A percentile compares a stretch with the other conserved stretches of the same genome.
phyloP scores from a whole-genome alignment of 2,113 vertebrate genomes.

The Ascaphus truei region DNA sequence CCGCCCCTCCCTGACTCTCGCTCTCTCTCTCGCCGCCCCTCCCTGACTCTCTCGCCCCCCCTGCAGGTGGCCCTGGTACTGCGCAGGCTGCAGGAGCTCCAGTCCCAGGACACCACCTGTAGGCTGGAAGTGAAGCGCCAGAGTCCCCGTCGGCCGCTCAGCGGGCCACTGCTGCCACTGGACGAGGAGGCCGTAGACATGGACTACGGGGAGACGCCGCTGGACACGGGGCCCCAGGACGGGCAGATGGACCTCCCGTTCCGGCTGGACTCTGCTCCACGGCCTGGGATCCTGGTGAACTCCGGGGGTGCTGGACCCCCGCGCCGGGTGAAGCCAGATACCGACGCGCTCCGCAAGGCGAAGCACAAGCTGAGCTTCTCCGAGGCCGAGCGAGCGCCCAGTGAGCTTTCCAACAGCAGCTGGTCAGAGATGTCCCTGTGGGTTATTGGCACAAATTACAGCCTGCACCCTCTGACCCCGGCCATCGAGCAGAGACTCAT shows the following conservation, averaged over 20 bases:
- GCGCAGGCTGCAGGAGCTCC: conserved; percentile 84
- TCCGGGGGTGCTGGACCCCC: conserved; percentile 53
- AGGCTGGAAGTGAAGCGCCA: conserved; percentile 83
- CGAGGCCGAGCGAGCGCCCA: conserved; percentile 83
- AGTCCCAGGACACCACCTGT: conserved; percentile 78
- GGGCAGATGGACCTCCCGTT: conserved; percentile 79
- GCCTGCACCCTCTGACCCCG: conserved; percentile 87
- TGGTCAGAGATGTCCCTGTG: conserved; percentile 98
- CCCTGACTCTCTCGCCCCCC: too few relatives aligned
- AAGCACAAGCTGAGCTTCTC: conserved; percentile 91
- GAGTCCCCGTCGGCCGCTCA: conserved; percentile 77
- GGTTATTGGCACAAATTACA: conserved; percentile 97
- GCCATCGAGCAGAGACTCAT: conserved; percentile 95
- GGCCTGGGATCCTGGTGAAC: conserved; percentile 72
- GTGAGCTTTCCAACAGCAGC: conserved; percentile 97
- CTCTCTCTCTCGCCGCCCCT: neutral
- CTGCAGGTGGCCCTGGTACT: conserved; percentile 90
- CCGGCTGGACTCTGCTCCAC: conserved; percentile 74
- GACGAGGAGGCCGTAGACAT: conserved; percentile 94
- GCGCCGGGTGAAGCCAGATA: conserved; percentile 53
- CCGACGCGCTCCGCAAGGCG: conserved; percentile 72
- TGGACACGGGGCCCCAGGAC: conserved; percentile 66
- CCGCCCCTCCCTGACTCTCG: too few relatives aligned
- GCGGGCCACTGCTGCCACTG: conserved; percentile 79
- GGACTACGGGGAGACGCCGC: conserved; percentile 77